Evolutionary conservation across 2,797 vertebrate genomes (phyloP), one percentile per base, ranked within the genome.

Genomic region (Etheostoma perlongum): DNA sequence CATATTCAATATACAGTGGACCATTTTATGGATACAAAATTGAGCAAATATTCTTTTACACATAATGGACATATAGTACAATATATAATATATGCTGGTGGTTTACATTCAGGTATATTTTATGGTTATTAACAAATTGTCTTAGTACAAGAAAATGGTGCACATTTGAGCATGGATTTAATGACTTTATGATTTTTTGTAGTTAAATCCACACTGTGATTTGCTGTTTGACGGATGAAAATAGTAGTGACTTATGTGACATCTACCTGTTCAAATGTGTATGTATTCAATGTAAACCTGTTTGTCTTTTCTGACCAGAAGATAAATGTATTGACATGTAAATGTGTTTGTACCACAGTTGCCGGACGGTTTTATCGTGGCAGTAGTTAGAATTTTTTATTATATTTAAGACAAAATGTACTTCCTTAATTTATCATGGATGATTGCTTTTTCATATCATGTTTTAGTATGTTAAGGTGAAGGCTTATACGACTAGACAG

Each of bases 71-170:
- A 75, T 61, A 76, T 48, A 76, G 19, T 51, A 79, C 68, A 83
- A 25, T 81, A 55, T 75, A 69, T 87, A 3, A 64, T 81, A 63
- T 72, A 82, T 86, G 90, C 91, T 93, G 91, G 85, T 91, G 88
- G 74, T 86, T 88, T 90, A 92, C 88, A 90, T 90, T 91, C 86
- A 86, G 70, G 70, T 71, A 71, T 79, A 65, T 77, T 83, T 81
- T 76, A 69, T 79, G 51, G 23, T 79, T 79, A 81, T 62, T 57
- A 68, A 74, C 75, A 88, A 67, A 76, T 52, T 59, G 42, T 78
- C 27, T 74, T 67, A 72, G 72, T 58, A 61, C 65, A 64, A 59
- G 27, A 57, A 81, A 72, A 79, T 82, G 81, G 81, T 93, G 84
- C 82, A 86, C 62, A 74, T 80, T n/a, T 68, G 48, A 72, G 48